Base-by-base conservation (phyloP, 2,797 vertebrate genomes). In the Rhynchotus rufescens region DNA sequence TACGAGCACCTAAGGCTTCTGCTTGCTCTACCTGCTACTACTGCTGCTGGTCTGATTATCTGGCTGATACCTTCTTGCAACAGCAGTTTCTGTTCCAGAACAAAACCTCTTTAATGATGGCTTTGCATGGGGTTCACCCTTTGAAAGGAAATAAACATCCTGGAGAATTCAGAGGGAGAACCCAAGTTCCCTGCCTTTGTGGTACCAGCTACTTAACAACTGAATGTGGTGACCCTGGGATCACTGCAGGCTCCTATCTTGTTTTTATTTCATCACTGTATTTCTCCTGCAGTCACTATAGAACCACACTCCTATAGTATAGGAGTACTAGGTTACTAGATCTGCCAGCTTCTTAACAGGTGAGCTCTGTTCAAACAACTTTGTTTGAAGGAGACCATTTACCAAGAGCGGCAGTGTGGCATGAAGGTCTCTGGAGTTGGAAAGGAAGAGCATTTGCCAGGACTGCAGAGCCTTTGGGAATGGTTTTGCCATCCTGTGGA, bases 301-400 rank as follows among this genome's bases (percentile, higher is more conserved):
- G 47, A 49, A 23, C 12, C 12, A 23, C 47, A 49, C 47, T 23
- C 44, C 47, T 47, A 47, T 49, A 23, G 47, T 49, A 49, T 49
- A 49, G 12, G 22, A 23, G 22, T 49, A 49, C 47, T 23, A 54
- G 52, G 59, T 66, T 75, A 65, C 40, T 64, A 66, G 84, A 38
- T 19, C 32, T 87, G 62, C 87, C 79, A 76, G 64, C 36, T 52
- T 47, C 38, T 56, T 68, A 72, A 62, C 30, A 20, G 64, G 57
- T 38, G 52, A 42, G 52, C 59, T 74, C 34, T 84, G 51, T 59
- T 89, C 59, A 69, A 42, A 77, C 80, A 93, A 85, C 72, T 91
- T 85, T 90, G 80, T 88, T 93, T 85, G 84, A 66, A 80, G 56
- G 52, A 76, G 78, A 82, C 59, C 82, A 61, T 71, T 83, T 90